Conservation (phyloP, 2,888 invertebrate species). For the Pristionchus mayeri region DNA sequence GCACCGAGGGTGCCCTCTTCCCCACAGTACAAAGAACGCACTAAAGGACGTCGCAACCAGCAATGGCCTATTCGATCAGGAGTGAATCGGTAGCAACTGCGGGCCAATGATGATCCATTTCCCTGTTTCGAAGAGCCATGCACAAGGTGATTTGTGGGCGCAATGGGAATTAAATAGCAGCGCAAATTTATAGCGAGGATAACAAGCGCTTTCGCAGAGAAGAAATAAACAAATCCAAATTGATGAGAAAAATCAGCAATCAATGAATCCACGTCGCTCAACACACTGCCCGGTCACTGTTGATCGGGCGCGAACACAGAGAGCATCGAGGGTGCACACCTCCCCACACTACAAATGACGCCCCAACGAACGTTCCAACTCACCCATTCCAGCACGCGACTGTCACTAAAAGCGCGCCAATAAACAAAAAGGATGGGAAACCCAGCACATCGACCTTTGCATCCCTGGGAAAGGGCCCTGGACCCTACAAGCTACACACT, state of each 20-base stretch:
- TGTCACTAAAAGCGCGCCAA: neutral
- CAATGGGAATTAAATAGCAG: neutral
- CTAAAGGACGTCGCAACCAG: too few relatives aligned
- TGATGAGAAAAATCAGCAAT: too few relatives aligned
- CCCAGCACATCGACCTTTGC: neutral
- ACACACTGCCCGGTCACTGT: neutral
- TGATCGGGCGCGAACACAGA: neutral
- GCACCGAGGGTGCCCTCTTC: too few relatives aligned
- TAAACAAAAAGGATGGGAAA: too few relatives aligned
- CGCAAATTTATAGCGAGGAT: neutral
- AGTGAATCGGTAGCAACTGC: too few relatives aligned
- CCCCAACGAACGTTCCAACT: neutral
- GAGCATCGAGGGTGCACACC: neutral
- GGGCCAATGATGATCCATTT: too few relatives aligned
- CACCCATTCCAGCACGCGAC: neutral
- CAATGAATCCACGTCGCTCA: neutral
- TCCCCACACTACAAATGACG: neutral
- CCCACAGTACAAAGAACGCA: too few relatives aligned
- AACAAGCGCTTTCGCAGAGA: too few relatives aligned
- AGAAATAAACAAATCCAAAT: too few relatives aligned
- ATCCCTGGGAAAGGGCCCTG: neutral
- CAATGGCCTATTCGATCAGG: too few relatives aligned
- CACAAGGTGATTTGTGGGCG: neutral
- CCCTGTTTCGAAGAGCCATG: too few relatives aligned
- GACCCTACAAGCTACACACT: slow-evolving; percentile 27